Percentiles rank a stretch among this genome's conserved stretches.
These are phyloP conservation scores for Polydrusus tereticollis DNA, from an alignment of 2,888 invertebrate genomes.

Conservation along the genomic window DNA sequence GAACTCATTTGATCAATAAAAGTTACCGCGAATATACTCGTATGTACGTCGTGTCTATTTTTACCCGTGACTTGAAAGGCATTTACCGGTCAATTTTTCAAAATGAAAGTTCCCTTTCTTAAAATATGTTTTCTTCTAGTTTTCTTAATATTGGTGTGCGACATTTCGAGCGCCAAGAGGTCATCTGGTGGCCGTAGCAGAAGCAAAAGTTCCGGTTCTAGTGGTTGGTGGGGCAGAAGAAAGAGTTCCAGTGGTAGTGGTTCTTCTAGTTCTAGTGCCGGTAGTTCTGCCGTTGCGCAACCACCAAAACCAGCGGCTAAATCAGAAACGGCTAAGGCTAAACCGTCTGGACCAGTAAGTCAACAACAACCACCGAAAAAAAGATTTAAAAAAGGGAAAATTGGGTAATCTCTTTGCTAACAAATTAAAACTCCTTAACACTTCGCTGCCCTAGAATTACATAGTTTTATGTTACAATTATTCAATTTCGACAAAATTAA, in stretches of 20 bases:
- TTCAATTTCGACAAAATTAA: too few species aligned
- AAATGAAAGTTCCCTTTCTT: slow-evolving; percentile 1
- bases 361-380: too few species aligned
- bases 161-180: slow-evolving; percentile 29
- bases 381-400: too few species aligned
- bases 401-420: too few species aligned
- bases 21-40: slow-evolving; percentile 10
- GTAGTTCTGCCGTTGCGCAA: background rate
- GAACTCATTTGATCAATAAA: slow-evolving; percentile 24
- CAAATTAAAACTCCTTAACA: too few species aligned
- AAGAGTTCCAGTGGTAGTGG: slow-evolving; percentile 18
- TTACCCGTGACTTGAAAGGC: background rate
- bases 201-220: slow-evolving; percentile 12
- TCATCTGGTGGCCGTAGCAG: slow-evolving; percentile 28
- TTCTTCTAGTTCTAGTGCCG: background rate
- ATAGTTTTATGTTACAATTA: too few species aligned
- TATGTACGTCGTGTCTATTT: slow-evolving; percentile 11
- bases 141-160: slow-evolving; percentile 22
- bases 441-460: too few species aligned
- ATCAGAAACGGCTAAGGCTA: slow-evolving; percentile 12
- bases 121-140: slow-evolving; percentile 15
- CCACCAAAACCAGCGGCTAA: background rate
- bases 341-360: slow-evolving; percentile 43
- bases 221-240: slow-evolving; percentile 36
- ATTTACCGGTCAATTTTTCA: slow-evolving; percentile 3